These are phyloP conservation scores for Halcyon smyrnensis DNA, from an alignment of 2,797 vertebrate genomes.

Conservation along the genomic window DNA sequence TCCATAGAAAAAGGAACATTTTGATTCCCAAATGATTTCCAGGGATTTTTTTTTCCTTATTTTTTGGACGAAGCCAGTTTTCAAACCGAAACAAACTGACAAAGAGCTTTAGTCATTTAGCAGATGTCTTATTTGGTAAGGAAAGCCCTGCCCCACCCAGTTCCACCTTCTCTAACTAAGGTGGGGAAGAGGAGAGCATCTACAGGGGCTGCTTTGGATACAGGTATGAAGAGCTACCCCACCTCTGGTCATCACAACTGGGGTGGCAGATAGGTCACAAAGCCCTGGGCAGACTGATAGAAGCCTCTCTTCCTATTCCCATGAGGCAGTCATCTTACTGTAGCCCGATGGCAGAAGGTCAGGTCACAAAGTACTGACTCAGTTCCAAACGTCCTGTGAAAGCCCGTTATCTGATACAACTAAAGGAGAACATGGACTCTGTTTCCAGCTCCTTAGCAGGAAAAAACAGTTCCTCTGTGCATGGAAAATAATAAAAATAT, in stretches of 20 bases:
- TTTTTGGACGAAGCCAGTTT: not conserved
- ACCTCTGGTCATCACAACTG: accelerated
- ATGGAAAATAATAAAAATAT: not conserved
- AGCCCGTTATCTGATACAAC: not conserved
- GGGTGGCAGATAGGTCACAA: not conserved
- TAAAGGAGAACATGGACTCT: not conserved
- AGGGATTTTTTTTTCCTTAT: not conserved
- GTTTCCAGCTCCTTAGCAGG: not conserved
- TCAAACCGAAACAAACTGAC: not conserved
- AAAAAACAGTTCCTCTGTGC: not conserved
- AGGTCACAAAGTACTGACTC: not conserved
- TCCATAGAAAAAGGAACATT: not conserved
- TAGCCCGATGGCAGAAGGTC: not conserved
- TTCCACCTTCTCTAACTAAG: not conserved
- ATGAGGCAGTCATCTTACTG: not conserved
- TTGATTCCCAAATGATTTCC: not conserved
- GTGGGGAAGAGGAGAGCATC: not conserved
- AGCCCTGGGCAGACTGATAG: not conserved
- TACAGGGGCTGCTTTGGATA: not conserved
- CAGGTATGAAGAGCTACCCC: not conserved
- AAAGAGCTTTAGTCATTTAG: not conserved
- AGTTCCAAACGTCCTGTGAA: not conserved
- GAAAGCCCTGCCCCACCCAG: not conserved
- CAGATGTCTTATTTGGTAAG: not conserved
- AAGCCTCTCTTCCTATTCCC: not conserved